These are phyloP conservation scores for Chromobotia macracanthus DNA, from an alignment of 2,797 vertebrate genomes.

Conservation along the genomic window DNA sequence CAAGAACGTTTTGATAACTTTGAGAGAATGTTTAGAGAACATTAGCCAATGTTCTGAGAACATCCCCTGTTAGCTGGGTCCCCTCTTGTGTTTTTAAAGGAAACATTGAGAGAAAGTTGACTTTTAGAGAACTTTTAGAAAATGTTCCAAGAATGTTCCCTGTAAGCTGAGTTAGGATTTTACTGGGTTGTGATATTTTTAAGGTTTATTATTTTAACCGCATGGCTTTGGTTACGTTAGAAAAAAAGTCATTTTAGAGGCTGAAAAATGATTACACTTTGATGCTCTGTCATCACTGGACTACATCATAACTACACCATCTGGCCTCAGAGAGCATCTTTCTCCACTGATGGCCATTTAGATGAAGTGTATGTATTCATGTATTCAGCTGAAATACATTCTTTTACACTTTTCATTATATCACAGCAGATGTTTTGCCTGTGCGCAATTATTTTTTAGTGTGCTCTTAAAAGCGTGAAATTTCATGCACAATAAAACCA, in stretches of 20 bases:
- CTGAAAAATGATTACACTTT: background rate
- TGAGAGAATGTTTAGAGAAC: no score
- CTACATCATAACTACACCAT: background rate
- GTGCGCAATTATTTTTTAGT: background rate
- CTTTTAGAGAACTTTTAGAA: no score
- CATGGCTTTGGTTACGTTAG: background rate
- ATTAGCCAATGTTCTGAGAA: no score
- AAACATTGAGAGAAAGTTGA: no score
- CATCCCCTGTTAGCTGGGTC: background rate
- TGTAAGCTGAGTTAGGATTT: background rate
- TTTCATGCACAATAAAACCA: background rate
- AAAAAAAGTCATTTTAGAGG: background rate
- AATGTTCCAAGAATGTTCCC: no score
- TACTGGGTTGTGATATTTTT: conserved; percentile 7
- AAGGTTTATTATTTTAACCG: background rate
- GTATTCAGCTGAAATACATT: background rate
- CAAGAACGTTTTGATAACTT: no score
- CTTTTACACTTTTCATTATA: background rate
- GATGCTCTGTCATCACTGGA: background rate
- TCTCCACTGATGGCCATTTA: background rate
- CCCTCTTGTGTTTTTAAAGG: no score
- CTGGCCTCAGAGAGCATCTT: background rate
- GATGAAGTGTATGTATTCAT: background rate
- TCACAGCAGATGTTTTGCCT: background rate
- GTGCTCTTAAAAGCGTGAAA: background rate